These are phyloP conservation scores for Cataglyphis hispanica DNA, from an alignment of 1,140 invertebrate species.

Conservation along the genomic window DNA sequence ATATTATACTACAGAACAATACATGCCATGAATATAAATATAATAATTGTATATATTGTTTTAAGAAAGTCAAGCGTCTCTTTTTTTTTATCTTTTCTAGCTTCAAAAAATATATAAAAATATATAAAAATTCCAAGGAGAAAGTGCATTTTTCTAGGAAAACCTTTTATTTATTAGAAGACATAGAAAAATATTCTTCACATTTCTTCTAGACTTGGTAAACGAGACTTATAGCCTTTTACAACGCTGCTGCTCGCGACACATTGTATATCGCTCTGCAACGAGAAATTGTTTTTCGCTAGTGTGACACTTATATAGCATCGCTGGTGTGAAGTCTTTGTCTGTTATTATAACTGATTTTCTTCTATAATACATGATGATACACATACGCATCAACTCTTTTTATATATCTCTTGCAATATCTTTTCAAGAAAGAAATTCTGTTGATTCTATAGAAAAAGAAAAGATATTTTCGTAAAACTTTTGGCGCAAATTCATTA, in stretches of 20 bases:
- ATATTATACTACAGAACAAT: not conserved
- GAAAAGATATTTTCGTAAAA: too few species aligned
- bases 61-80: not conserved
- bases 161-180: slow-evolving; percentile 32
- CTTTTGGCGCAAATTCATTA: not conserved
- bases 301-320: slow-evolving; percentile 20
- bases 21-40: not conserved
- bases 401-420: not conserved
- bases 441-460: not conserved
- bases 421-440: not conserved
- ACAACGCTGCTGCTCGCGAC: slow-evolving; percentile 27
- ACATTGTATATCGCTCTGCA: slow-evolving; percentile 17
- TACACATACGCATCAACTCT: not conserved
- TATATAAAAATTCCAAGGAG: not conserved
- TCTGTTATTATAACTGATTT: slow-evolving; percentile 38
- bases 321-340: not conserved
- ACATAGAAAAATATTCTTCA: slow-evolving; percentile 24
- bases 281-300: slow-evolving; percentile 48
- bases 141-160: not conserved
- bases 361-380: not conserved
- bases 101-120: not conserved
- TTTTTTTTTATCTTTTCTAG: not conserved
- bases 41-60: too few species aligned
- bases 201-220: slow-evolving; percentile 40
- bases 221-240: slow-evolving; percentile 37